These are phyloP conservation scores for Dicrurus megarhynchus DNA, from an alignment of 2,113 vertebrate species.

Conservation along the genomic window DNA sequence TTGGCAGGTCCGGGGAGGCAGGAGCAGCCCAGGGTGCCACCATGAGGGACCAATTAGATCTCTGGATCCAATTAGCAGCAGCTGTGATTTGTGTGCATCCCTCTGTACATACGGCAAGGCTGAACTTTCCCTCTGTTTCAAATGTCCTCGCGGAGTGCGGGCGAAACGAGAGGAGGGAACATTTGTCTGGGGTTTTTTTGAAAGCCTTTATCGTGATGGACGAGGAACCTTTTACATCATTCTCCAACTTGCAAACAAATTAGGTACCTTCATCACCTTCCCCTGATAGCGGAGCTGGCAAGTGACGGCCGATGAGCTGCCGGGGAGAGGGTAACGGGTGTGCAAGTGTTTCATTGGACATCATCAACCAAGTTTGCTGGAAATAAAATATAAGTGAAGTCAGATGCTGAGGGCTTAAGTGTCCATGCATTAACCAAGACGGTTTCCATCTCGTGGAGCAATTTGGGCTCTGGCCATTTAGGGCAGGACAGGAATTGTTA, in stretches of 20 bases:
- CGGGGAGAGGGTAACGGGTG: neutral
- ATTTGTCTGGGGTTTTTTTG: constrained; percentile 6
- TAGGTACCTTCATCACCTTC: constrained; percentile 54
- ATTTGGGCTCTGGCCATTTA: constrained; percentile 21
- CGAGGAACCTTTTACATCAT: constrained; percentile 49
- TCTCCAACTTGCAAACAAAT: constrained; percentile 61
- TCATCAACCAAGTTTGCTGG: constrained; percentile 35
- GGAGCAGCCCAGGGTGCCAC: neutral
- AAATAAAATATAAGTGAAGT: constrained; percentile 53
- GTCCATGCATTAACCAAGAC: constrained; percentile 53
- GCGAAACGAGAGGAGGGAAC: neutral
- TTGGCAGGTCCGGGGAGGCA: neutral
- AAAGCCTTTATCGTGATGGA: constrained; percentile 56
- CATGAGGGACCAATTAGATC: constrained; percentile 59
- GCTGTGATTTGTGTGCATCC: constrained; percentile 69
- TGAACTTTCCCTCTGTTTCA: constrained; percentile 57
- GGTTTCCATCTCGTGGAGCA: constrained; percentile 10
- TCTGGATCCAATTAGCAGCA: constrained; percentile 65
- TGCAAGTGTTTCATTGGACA: constrained; percentile 4
- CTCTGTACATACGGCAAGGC: constrained; percentile 23
- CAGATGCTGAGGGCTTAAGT: constrained; percentile 47
- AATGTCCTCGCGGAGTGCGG: neutral
- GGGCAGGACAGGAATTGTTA: constrained; percentile 30
- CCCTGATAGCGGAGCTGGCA: constrained; percentile 16
- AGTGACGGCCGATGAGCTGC: neutral